These are phyloP conservation scores for Microcebus tavaratra DNA, from an alignment of 2,113 vertebrate species.

Conservation along the genomic window DNA sequence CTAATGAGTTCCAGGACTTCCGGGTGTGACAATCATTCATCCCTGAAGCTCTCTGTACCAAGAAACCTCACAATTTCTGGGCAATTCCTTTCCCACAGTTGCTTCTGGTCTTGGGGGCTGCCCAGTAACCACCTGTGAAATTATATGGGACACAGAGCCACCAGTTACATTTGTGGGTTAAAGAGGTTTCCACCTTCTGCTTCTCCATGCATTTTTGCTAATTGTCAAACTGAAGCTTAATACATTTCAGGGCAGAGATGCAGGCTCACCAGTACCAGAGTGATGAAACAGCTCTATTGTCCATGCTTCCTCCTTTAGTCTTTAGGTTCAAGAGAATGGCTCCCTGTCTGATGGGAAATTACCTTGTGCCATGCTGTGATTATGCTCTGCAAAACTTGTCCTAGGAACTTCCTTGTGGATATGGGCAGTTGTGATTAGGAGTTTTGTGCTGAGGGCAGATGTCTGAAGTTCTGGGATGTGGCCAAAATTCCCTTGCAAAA, in stretches of 20 bases:
- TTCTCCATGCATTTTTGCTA: neutral
- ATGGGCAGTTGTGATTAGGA: neutral
- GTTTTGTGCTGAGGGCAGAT: neutral
- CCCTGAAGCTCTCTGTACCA: neutral
- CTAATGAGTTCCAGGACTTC: neutral
- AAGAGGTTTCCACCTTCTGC: neutral
- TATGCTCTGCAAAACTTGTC: neutral
- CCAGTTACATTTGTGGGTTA: neutral
- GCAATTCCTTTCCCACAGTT: neutral
- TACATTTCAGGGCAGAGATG: neutral
- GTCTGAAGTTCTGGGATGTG: neutral
- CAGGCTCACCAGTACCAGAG: neutral
- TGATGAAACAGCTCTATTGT: neutral
- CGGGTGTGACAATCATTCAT: neutral
- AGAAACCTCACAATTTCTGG: neutral
- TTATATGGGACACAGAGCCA: neutral
- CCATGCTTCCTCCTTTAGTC: neutral
- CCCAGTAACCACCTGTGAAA: neutral
- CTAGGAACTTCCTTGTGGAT: neutral
- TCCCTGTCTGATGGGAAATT: neutral
- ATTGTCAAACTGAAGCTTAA: neutral
- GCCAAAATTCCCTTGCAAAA: neutral
- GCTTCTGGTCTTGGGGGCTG: neutral
- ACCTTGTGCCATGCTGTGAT: neutral
- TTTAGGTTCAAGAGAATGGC: neutral